These are phyloP conservation scores for Silurus asotus DNA, from an alignment of 2,113 vertebrate genomes.

Conservation along the genomic window DNA sequence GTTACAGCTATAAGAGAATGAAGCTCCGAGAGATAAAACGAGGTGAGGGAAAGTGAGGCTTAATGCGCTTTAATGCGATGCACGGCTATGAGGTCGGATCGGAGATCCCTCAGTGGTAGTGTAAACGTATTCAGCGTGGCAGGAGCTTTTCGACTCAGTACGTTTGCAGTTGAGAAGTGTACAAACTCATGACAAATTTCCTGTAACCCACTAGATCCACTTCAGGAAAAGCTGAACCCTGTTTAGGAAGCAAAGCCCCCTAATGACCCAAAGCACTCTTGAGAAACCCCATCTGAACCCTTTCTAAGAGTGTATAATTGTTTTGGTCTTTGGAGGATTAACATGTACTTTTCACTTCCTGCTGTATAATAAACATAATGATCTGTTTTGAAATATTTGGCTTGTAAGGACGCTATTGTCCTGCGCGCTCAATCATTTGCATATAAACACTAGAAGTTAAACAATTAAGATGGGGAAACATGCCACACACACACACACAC, in stretches of 20 bases:
- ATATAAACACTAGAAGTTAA: constrained; percentile 25
- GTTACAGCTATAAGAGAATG: neutral
- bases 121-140: neutral
- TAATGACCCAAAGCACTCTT: neutral
- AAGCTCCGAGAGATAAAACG: neutral
- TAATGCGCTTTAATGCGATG: neutral
- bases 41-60: neutral
- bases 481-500: constrained; percentile 16
- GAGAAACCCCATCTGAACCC: neutral
- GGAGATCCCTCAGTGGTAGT: neutral
- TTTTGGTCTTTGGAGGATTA: neutral
- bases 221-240: neutral
- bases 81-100: neutral
- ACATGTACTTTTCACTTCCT: constrained; percentile 28
- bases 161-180: neutral
- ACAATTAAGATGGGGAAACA: constrained; percentile 32
- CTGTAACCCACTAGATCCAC: neutral
- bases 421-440: neutral
- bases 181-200: neutral
- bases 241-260: neutral
- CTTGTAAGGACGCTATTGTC: constrained; percentile 39
- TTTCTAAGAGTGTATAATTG: constrained; percentile 5
- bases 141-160: neutral
- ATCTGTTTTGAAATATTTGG: constrained; percentile 51
- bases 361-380: constrained; percentile 44